Conservation (phyloP, 2,797 vertebrate species). For the Periparus ater region DNA sequence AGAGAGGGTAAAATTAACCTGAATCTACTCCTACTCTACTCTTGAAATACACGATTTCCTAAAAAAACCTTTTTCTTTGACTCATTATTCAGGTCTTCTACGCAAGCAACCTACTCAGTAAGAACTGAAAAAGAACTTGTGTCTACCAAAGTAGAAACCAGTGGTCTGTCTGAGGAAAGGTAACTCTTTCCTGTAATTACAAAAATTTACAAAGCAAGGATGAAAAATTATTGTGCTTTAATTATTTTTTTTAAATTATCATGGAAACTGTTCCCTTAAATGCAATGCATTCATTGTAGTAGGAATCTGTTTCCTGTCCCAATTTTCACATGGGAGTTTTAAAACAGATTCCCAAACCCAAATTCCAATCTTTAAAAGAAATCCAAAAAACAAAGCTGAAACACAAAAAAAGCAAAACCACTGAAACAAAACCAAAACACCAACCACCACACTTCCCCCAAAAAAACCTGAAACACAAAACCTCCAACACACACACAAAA, state of each 20-base stretch:
- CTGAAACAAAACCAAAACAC: background rate
- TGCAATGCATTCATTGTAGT: background rate
- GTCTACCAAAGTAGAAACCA: background rate
- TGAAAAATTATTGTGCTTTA: background rate
- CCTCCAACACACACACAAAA: background rate
- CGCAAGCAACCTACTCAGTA: background rate
- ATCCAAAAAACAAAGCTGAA: background rate
- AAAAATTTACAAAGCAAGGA: background rate
- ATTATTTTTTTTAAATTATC: background rate
- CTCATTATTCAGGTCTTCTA: background rate
- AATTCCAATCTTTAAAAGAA: background rate
- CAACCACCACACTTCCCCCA: rapidly evolving
- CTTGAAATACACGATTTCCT: background rate
- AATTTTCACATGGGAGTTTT: background rate
- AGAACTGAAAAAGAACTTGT: background rate
- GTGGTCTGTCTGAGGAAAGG: background rate
- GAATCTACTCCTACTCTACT: background rate
- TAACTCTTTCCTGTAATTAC: background rate
- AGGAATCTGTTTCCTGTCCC: background rate
- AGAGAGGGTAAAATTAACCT: background rate
- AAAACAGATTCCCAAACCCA: background rate
- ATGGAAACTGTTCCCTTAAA: background rate
- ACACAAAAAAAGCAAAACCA: background rate
- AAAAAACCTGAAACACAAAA: background rate
- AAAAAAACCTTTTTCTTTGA: background rate